Base-by-base conservation (phyloP, 2,888 invertebrate species). In the Nyleta sp. region DNA sequence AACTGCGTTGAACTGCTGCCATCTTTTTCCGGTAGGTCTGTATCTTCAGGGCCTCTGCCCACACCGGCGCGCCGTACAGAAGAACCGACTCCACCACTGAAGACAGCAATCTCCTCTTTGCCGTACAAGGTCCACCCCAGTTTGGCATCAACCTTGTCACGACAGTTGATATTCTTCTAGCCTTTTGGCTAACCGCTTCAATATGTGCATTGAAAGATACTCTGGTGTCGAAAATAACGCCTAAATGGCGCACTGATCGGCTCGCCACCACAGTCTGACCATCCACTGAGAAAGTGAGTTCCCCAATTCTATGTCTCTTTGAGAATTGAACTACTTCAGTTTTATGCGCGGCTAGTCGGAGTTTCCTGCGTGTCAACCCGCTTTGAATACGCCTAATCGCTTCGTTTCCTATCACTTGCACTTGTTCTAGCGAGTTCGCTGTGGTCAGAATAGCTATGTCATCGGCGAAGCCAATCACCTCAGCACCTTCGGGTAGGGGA, bases 391-490 rank as follows among this genome's bases (percentile, higher is more conserved):
- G 7, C 1, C 6, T 17, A 4, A 53, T 24, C 11, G 20, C 33
- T 18, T 33, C 20, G 15, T 53, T 33, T 87, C 73, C 28, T 13
- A 6, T 31, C 7, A 1, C 7, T 6, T 31, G 46, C 7, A 46
- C 1, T 2, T 46, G 10, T 22, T 46, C 46, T 2, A 22, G 2
- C 1, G 10, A 2, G 1, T 22, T 20, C 2, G 46, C 24, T 8
- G 46, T 46, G 13, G 11, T 7, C 1, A 46, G n/a, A 5, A 22
- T 22, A 3, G 42, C 42, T 5, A 42, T 42, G 8, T 42, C 42
- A 17, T 42, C 42, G 2, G 42, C 42, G 5, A 89, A 86, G 67
- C 84, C 87, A 80, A 88, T 82, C 84, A 42, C 11, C 3, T 1
- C 13, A 1, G 38, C 18, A 0, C 20, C 38, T 10, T 17, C 10